phyloP scores from a whole-genome alignment of 2,113 vertebrate genomes.

The Turdus rufiventris region DNA sequence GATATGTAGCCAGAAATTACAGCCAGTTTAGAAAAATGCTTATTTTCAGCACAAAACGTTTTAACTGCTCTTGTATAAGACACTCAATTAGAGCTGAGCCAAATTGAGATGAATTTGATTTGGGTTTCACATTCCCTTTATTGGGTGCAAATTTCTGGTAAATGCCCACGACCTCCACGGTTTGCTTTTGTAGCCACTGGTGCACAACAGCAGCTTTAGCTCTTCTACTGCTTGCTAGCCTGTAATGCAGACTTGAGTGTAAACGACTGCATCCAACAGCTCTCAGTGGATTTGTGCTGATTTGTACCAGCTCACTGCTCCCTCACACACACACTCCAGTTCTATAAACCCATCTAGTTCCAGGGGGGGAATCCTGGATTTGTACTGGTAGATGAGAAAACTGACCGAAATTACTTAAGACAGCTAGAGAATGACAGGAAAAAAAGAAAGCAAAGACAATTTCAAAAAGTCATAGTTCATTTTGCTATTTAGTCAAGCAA shows the following conservation, averaged over 20 bases:
- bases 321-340: not conserved
- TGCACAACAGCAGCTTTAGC: not conserved
- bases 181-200: not conserved
- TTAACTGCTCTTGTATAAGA: not conserved
- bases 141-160: not conserved
- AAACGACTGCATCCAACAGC: not conserved
- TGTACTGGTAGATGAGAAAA: not conserved
- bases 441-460: not conserved
- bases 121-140: not conserved
- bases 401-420: not conserved
- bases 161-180: not conserved
- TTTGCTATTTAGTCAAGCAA: not conserved
- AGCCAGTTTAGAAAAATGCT: not conserved
- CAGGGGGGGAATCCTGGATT: not conserved
- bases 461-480: not conserved
- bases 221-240: not conserved
- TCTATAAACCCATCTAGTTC: not conserved
- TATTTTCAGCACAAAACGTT: not conserved
- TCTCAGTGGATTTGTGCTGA: not conserved
- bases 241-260: not conserved
- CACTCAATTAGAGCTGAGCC: not conserved
- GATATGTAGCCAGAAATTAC: not conserved
- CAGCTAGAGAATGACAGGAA: not conserved
- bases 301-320: not conserved
- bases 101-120: not conserved